Conservation (phyloP, 2,888 invertebrate genomes). For the Agrotis puta region DNA sequence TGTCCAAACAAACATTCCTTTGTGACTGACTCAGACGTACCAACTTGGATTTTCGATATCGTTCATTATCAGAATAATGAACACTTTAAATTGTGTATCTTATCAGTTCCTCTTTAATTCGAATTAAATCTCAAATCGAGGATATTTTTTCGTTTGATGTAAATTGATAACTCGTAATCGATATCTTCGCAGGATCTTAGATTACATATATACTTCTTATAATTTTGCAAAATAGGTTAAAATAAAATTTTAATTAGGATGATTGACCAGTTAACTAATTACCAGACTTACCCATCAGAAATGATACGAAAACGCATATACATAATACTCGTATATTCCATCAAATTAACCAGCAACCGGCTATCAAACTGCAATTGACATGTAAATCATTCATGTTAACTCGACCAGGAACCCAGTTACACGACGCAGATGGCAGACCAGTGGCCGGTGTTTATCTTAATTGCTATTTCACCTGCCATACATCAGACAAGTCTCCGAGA, state of each 20-base stretch:
- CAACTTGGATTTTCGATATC: constrained; percentile 57
- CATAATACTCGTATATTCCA: constrained; percentile 5
- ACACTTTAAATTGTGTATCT: constrained; percentile 60
- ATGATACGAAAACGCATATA: background rate
- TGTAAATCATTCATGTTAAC: constrained; percentile 50
- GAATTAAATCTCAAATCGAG: constrained; percentile 60
- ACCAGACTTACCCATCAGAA: background rate
- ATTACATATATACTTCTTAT: too few relatives aligned
- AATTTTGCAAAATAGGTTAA: background rate
- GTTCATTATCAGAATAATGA: constrained; percentile 58
- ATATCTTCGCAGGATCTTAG: constrained; percentile 2
- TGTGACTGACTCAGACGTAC: constrained; percentile 45
- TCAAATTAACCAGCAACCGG: background rate
- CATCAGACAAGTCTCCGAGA: constrained; percentile 60
- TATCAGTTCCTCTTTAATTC: constrained; percentile 59
- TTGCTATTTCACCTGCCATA: constrained; percentile 74
- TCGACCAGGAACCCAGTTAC: constrained; percentile 53
- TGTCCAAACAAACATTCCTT: constrained; percentile 48
- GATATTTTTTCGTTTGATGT: constrained; percentile 47
- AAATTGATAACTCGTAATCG: constrained; percentile 13
- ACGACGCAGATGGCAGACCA: constrained; percentile 63
- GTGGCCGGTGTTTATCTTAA: constrained; percentile 74
- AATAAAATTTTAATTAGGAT: too few relatives aligned
- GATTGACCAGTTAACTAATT: background rate
- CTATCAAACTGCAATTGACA: constrained; percentile 38